Percentiles rank a stretch among this genome's conserved stretches.
phyloP scores from a whole-genome alignment of 2,888 invertebrate species.

The Scotopteryx bipunctaria region DNA sequence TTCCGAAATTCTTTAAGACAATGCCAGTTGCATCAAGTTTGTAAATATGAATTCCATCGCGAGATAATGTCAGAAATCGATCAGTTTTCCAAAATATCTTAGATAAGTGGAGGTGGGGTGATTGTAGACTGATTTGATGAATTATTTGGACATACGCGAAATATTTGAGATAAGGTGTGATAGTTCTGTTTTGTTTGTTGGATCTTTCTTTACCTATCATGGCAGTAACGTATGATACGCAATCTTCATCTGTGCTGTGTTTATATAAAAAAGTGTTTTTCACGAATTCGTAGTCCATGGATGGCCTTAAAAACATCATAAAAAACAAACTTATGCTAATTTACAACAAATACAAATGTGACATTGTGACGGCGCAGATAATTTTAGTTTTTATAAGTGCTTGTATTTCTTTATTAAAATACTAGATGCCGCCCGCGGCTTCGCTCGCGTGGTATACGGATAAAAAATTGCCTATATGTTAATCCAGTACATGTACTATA shows the following conservation, averaged over 20 bases:
- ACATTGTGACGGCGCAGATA: no score
- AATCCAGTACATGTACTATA: no score
- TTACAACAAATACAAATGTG: no score
- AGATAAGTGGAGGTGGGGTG: background rate
- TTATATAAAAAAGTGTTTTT: no score
- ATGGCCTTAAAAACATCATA: no score
- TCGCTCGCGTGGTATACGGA: no score
- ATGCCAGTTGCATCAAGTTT: conserved; percentile 33
- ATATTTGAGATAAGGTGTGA: conserved; percentile 12
- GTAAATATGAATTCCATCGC: conserved; percentile 23
- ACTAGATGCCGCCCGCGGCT: no score
- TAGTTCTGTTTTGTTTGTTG: conserved; percentile 4
- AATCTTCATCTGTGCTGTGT: background rate
- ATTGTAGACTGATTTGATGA: conserved; percentile 3
- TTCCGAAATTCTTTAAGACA: conserved; percentile 32
- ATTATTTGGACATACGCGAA: conserved; percentile 8
- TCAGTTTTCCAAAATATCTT: background rate
- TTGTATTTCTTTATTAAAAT: no score
- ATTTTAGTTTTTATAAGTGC: no score
- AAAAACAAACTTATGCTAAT: no score
- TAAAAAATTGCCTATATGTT: no score
- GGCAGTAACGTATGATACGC: background rate
- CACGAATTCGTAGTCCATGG: no score
- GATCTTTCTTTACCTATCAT: background rate
- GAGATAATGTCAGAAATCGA: conserved; percentile 11